Conservation (phyloP, 2,113 vertebrate species). For the Rynchops niger region DNA sequence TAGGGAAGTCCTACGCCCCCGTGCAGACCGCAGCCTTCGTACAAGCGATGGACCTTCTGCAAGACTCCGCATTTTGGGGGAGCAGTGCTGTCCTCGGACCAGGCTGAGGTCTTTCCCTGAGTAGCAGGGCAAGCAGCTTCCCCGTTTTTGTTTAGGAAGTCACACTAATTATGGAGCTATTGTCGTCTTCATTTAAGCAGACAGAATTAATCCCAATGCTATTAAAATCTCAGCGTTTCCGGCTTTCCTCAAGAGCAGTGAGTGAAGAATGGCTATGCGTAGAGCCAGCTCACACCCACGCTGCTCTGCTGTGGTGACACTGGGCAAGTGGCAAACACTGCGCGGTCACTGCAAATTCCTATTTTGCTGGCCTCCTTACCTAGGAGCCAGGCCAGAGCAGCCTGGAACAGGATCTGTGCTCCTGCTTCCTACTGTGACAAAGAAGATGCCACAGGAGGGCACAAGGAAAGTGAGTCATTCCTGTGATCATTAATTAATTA, state of each 20-base stretch:
- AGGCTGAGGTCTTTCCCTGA: background rate
- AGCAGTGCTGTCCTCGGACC: background rate
- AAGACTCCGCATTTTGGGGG: background rate
- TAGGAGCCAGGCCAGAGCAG: background rate
- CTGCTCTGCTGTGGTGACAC: background rate
- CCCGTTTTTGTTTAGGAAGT: background rate
- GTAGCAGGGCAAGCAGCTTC: background rate
- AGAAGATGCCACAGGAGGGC: conserved; percentile 14
- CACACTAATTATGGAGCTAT: background rate
- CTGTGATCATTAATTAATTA: conserved; percentile 47
- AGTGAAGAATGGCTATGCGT: background rate
- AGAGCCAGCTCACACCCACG: background rate
- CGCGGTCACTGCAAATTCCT: rapidly evolving
- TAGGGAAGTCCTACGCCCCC: background rate
- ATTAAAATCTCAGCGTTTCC: background rate
- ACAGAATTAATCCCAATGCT: background rate
- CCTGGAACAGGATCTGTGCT: background rate
- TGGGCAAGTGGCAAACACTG: background rate
- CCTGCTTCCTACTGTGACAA: background rate
- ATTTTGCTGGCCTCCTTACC: background rate
- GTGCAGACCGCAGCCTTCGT: background rate
- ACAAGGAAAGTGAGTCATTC: conserved; percentile 32
- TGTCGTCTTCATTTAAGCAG: background rate
- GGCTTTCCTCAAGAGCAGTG: background rate
- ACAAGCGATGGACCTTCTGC: background rate